phyloP scores from a whole-genome alignment of 1,140 invertebrate species.

The Drosophila ficusphila region DNA sequence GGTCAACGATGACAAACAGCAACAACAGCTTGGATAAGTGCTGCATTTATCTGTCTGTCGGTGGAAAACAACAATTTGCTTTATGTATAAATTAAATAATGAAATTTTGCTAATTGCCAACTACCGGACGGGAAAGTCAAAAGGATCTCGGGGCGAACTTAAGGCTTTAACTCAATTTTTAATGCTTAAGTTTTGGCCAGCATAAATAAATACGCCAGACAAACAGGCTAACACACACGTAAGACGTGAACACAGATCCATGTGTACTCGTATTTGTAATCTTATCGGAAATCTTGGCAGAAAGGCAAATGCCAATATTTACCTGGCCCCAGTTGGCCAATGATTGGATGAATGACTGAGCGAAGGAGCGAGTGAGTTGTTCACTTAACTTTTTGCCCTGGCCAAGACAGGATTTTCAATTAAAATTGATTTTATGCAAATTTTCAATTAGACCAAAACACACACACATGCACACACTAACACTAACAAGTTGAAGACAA shows the following conservation, averaged over 20 bases:
- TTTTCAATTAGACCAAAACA: slow-evolving; percentile 79
- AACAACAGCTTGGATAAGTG: slow-evolving; percentile 29
- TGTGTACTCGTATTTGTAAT: slow-evolving; percentile 31
- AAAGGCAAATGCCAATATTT: slow-evolving; percentile 72
- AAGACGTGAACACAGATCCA: not conserved
- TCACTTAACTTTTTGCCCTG: slow-evolving; percentile 69
- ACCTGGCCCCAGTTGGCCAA: slow-evolving; percentile 40
- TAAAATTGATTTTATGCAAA: slow-evolving; percentile 83
- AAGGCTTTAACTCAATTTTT: slow-evolving; percentile 76
- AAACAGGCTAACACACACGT: slow-evolving; percentile 10
- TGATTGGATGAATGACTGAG: slow-evolving; percentile 35
- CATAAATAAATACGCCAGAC: slow-evolving; percentile 54
- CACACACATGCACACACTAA: slow-evolving; percentile 28
- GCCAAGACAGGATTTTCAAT: slow-evolving; percentile 77
- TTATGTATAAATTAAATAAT: slow-evolving; percentile 69
- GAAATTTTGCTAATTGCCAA: slow-evolving; percentile 73
- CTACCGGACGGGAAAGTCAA: slow-evolving; percentile 25
- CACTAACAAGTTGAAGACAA: too few relatives aligned
- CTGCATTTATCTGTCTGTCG: slow-evolving; percentile 38
- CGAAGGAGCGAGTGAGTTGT: slow-evolving; percentile 43
- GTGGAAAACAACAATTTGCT: slow-evolving; percentile 35
- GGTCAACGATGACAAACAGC: slow-evolving; percentile 34
- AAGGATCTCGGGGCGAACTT: slow-evolving; percentile 45
- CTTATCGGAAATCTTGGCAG: slow-evolving; percentile 54
- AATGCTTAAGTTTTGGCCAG: slow-evolving; percentile 70